phyloP scores from a whole-genome alignment of 2,888 invertebrate species.

The Nomada fabriciana region DNA sequence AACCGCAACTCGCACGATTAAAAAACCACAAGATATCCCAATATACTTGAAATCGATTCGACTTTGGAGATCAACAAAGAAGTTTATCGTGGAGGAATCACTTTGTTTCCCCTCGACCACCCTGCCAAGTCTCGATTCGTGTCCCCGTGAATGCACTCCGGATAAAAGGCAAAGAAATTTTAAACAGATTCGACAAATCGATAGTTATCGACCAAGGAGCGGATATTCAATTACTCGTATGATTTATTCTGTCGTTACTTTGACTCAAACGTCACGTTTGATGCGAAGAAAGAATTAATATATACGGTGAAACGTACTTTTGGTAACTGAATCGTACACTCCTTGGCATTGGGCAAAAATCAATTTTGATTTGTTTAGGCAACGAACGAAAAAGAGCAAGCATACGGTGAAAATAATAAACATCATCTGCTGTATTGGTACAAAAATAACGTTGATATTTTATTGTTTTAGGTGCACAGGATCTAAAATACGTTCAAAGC shows the following conservation, averaged over 20 bases:
- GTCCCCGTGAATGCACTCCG: neutral
- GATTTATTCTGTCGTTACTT: conserved; percentile 33
- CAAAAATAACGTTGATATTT: neutral
- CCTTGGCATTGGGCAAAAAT: neutral
- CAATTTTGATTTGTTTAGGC: neutral
- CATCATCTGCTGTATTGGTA: neutral
- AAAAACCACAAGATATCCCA: conserved; percentile 14
- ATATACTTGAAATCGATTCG: neutral
- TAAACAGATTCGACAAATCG: conserved; percentile 30
- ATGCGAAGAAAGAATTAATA: conserved; percentile 13
- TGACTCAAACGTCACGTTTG: neutral
- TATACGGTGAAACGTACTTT: conserved; percentile 1
- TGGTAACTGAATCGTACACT: conserved; percentile 2
- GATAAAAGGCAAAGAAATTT: conserved; percentile 22
- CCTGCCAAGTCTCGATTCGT: neutral
- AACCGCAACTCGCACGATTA: conserved; percentile 9
- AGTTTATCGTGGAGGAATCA: neutral
- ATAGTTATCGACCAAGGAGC: conserved; percentile 3
- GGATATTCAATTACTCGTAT: conserved; percentile 40
- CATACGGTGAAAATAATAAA: neutral
- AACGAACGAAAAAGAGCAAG: neutral
- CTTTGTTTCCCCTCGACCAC: neutral
- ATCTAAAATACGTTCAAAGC: neutral
- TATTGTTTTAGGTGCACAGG: neutral
- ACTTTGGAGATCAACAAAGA: conserved; percentile 20